Conservation (phyloP, 2,113 vertebrate genomes). For the Hepsetus odoe region DNA sequence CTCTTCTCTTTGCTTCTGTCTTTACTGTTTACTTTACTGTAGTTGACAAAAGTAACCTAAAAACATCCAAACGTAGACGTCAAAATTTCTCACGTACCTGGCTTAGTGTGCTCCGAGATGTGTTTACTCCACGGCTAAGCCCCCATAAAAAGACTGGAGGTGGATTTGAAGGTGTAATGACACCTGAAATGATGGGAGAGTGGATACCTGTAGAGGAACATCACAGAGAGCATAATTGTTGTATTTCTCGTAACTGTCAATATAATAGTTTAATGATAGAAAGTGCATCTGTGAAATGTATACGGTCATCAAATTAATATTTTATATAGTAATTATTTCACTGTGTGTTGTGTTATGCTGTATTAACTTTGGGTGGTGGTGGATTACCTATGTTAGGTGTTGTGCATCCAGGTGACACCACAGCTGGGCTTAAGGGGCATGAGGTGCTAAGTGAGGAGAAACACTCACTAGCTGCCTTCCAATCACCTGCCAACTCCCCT, state of each 20-base stretch:
- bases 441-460: constrained; percentile 71
- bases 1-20: too few relatives aligned
- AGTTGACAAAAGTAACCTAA: too few relatives aligned
- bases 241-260: background rate
- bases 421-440: constrained; percentile 68
- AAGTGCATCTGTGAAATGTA: background rate
- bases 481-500: constrained; percentile 71
- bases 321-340: background rate
- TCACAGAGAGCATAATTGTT: background rate
- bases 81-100: constrained; percentile 74
- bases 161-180: background rate
- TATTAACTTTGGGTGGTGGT: background rate
- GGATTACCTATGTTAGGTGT: constrained; percentile 72
- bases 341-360: background rate
- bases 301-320: background rate
- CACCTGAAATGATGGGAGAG: background rate
- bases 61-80: background rate
- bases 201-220: background rate
- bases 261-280: background rate
- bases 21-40: too few relatives aligned
- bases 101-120: constrained; percentile 77
- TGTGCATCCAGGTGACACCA: constrained; percentile 66
- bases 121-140: constrained; percentile 67
- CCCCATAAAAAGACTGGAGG: constrained; percentile 4
- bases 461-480: constrained; percentile 69